Evolutionary conservation across 2,888 invertebrate genomes (phyloP).

Genomic region (Drosophila prolongata): DNA sequence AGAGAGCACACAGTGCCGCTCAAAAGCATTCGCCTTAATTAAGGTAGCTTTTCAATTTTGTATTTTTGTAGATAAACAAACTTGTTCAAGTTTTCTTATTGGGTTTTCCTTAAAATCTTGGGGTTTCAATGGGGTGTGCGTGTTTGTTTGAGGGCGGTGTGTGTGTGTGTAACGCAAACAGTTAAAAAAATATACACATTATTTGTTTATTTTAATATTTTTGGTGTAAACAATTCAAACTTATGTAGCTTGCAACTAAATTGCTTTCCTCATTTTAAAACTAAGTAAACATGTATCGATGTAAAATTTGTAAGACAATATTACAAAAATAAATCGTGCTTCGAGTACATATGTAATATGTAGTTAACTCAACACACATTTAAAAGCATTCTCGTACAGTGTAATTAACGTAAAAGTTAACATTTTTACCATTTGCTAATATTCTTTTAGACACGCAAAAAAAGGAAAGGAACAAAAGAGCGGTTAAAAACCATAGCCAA

Average conservation of each 20-base stretch:
- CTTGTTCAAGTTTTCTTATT: constrained; percentile 15
- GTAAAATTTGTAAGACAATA: constrained; percentile 62
- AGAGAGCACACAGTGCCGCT: constrained; percentile 66
- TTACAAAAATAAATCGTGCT: constrained; percentile 58
- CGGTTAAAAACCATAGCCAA: constrained; percentile 14
- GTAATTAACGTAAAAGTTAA: constrained; percentile 52
- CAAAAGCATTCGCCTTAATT: constrained; percentile 50
- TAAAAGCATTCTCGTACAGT: constrained; percentile 48
- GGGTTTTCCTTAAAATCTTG: constrained; percentile 8
- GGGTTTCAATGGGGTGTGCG: constrained; percentile 25
- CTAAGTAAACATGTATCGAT: constrained; percentile 72
- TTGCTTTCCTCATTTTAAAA: constrained; percentile 52
- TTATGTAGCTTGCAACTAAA: constrained; percentile 69
- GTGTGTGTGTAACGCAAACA: constrained; percentile 53
- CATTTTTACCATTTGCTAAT: constrained; percentile 57
- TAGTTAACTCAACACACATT: constrained; percentile 48
- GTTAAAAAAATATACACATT: constrained; percentile 67
- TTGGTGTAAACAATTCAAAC: constrained; percentile 76
- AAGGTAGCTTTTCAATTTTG: constrained; percentile 21
- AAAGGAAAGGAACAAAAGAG: constrained; percentile 23
- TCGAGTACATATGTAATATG: constrained; percentile 53
- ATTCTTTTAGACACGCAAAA: constrained; percentile 21
- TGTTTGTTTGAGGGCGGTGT: constrained; percentile 27
- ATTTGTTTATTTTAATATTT: constrained; percentile 74
- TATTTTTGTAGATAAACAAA: constrained; percentile 22